phyloP scores from a whole-genome alignment of 2,113 vertebrate genomes.

The Petrocephalus microphthalmus region DNA sequence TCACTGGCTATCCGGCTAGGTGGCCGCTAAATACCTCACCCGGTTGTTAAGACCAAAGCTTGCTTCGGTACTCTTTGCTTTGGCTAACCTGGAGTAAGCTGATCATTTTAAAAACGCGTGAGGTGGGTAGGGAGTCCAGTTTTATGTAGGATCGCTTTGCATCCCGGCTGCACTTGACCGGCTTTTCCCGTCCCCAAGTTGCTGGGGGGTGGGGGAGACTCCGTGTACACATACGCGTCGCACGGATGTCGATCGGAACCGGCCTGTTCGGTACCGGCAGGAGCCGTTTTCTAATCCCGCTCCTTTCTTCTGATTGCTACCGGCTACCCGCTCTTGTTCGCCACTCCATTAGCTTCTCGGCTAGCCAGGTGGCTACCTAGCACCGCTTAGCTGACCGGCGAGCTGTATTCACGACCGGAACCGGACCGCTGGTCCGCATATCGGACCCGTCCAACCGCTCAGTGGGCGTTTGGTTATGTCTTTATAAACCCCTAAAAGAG shows the following conservation, averaged over 20 bases:
- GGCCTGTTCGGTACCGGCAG: not conserved
- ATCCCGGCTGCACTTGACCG: conserved; percentile 22
- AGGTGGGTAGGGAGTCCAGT: not conserved
- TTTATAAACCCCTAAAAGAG: not conserved
- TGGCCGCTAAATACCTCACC: not conserved
- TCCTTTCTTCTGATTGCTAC: not conserved
- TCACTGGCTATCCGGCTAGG: not conserved
- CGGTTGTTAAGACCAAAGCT: not conserved
- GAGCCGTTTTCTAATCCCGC: not conserved
- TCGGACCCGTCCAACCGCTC: not conserved
- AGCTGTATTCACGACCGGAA: not conserved
- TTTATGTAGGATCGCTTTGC: not conserved
- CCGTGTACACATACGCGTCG: not conserved
- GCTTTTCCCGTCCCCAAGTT: conserved; percentile 20
- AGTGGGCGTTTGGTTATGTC: not conserved
- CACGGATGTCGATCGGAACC: not conserved
- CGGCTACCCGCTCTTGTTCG: not conserved
- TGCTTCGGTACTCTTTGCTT: not conserved
- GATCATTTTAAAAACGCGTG: not conserved
- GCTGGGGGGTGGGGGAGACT: not conserved
- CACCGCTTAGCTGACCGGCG: not conserved
- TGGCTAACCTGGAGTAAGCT: not conserved
- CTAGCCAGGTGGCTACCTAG: not conserved
- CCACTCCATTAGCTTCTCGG: not conserved
- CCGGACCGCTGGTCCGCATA: not conserved